These are phyloP conservation scores for Chaetogeoica ovagalla DNA, from an alignment of 2,888 invertebrate species.

Conservation along the genomic window DNA sequence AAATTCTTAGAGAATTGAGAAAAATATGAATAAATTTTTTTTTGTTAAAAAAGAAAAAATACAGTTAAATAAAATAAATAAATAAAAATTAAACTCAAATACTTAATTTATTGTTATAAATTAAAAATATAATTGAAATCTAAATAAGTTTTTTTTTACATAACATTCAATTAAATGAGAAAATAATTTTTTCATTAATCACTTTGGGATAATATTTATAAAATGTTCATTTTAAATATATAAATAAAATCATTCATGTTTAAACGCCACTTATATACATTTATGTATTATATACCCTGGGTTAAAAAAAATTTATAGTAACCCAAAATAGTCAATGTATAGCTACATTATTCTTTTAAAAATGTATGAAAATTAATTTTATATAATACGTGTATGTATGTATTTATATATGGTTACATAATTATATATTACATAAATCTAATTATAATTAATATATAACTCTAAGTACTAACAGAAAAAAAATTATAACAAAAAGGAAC, in stretches of 20 bases:
- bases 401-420: constrained; percentile 8
- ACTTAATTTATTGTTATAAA: constrained; percentile 18
- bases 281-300: neutral
- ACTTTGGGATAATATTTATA: constrained; percentile 17
- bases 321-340: constrained; percentile 34
- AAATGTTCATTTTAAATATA: constrained; percentile 34
- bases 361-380: constrained; percentile 13
- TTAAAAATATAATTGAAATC: constrained; percentile 15
- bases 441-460: constrained; percentile 30
- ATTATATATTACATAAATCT: too few species aligned
- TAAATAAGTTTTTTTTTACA: constrained; percentile 12
- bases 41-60: constrained; percentile 23
- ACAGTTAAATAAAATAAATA: too few species aligned
- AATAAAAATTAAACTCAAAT: constrained; percentile 14
- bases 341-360: constrained; percentile 11
- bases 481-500: constrained; percentile 47
- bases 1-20: constrained; percentile 40
- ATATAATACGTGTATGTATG: neutral
- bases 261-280: constrained; percentile 1
- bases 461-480: constrained; percentile 27
- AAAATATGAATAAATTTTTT: constrained; percentile 5
- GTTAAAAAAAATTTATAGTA: constrained; percentile 30
- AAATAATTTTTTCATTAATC: neutral
- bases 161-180: constrained; percentile 20
- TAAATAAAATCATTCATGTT: constrained; percentile 28